Evolutionary conservation across 2,113 vertebrate species (phyloP).

Genomic region (Campylorhamphus procurvoides): DNA sequence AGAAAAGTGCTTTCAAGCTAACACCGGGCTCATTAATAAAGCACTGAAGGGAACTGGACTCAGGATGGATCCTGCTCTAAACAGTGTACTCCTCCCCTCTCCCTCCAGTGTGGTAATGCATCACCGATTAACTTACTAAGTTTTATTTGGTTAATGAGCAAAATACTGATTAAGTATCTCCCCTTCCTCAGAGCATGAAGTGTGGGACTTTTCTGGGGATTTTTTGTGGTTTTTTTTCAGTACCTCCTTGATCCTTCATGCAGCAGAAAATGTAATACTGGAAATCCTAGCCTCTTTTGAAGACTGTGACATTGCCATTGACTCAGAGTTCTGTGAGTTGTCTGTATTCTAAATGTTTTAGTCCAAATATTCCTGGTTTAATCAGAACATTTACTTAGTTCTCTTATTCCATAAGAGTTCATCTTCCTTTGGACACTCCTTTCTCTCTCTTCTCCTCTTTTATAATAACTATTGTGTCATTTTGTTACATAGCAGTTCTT

Average conservation of each 20-base stretch:
- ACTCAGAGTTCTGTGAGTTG: fast-evolving
- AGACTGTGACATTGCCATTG: neutral
- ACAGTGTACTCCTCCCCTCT: too few species aligned
- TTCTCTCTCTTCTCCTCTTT: neutral
- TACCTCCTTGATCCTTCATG: neutral
- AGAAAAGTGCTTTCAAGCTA: neutral
- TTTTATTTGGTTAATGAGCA: neutral
- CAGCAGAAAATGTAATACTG: neutral
- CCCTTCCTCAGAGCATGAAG: neutral
- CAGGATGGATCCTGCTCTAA: neutral
- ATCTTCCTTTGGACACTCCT: neutral
- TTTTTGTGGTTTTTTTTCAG: neutral
- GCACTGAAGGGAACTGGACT: fast-evolving
- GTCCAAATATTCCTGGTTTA: neutral
- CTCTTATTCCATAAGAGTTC: neutral
- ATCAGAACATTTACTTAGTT: neutral
- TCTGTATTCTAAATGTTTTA: neutral
- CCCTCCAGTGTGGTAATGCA: neutral
- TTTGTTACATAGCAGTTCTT: neutral
- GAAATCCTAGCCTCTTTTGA: neutral
- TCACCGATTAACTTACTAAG: neutral
- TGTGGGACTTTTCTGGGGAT: too few species aligned
- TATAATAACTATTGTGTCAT: neutral
- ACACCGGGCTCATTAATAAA: neutral
- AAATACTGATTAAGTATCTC: neutral